Base-by-base conservation (phyloP, 2,113 vertebrate species). In the Neodontobutis hainanensis region DNA sequence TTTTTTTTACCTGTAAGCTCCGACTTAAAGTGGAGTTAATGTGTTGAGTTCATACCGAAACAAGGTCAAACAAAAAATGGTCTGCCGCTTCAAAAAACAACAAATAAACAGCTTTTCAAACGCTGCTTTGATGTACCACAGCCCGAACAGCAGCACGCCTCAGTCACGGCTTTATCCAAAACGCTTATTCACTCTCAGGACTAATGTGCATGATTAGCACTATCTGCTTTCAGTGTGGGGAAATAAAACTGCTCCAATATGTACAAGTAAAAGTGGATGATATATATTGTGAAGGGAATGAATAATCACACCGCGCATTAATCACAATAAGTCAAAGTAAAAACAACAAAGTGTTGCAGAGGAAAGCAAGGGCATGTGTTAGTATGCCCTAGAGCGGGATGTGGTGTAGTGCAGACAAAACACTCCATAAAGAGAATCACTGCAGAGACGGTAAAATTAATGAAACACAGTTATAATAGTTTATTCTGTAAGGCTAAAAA, bases 11-110 rank as follows among this genome's bases (percentile, higher is more conserved):
- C 68, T 79, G 49, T 68, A 15, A 75, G 58, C 69, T 70, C 42
- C 59, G 70, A 73, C 66, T 77, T 59, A 77, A 77, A 81, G 65
- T 68, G 49, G 60, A 79, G 80, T 80, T 85, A 77, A 84, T 72
- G 73, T 69, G 66, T 65, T 71, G 68, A 73, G 62, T 80, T 83
- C 73, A 71, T 40, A 42, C 61, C 67, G 70, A 84, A 84, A 85
- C 77, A 75, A 80, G 84, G 77, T 85, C 79, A 71, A 49, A 59
- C 36, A 16, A 74, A 86, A 78, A 71, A 27, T 58, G 61, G 15
- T 61, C 65, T 77, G 44, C 70, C 10, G 11, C 55, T 76, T 56
- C 68, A 73, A 84, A 71, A 60, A 82, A 57, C 74, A 82, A 82
- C 61, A 71, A 77, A 83, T 67, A 81, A 82, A 82, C 70, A 68